Evolutionary conservation across 2,888 invertebrate genomes (phyloP).

Genomic region (Endotricha flammealis): DNA sequence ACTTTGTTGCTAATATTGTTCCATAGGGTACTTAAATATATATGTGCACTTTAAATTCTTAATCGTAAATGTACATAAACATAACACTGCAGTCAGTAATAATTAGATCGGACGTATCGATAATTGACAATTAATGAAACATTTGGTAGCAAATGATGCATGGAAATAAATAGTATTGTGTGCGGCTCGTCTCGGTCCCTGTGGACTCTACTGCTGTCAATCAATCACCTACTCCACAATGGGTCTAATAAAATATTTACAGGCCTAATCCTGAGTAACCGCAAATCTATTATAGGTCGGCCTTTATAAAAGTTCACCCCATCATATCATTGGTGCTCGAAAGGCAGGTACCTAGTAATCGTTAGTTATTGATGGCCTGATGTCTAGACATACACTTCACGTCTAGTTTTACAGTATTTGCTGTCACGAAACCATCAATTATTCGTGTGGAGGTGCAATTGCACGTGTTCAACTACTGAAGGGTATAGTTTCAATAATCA

Average conservation of each 20-base stretch:
- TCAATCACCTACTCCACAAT: slow-evolving; percentile 58
- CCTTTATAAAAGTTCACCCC: slow-evolving; percentile 51
- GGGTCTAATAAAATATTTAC: slow-evolving; percentile 71
- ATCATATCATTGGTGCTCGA: slow-evolving; percentile 48
- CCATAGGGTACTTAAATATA: neutral
- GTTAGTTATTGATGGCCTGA: slow-evolving; percentile 59
- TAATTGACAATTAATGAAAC: slow-evolving; percentile 5
- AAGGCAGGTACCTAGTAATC: slow-evolving; percentile 42
- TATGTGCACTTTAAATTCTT: too few species aligned
- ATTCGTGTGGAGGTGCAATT: slow-evolving; percentile 43
- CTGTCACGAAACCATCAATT: slow-evolving; percentile 61
- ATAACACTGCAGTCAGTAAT: too few species aligned
- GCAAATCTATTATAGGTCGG: slow-evolving; percentile 63
- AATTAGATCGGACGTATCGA: too few species aligned
- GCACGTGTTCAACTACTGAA: slow-evolving; percentile 26
- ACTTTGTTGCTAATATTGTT: slow-evolving; percentile 5
- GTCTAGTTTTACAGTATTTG: slow-evolving; percentile 50
- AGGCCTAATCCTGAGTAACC: slow-evolving; percentile 64
- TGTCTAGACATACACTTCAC: slow-evolving; percentile 56
- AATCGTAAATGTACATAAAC: too few species aligned
- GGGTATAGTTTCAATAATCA: slow-evolving; percentile 29
- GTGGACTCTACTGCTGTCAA: slow-evolving; percentile 58
- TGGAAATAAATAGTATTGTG: slow-evolving; percentile 26
- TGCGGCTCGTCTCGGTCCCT: slow-evolving; percentile 31
- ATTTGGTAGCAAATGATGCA: slow-evolving; percentile 22